Evolutionary conservation across 2,797 vertebrate species (phyloP).

Genomic region (Parotocinclus haroldoi): DNA sequence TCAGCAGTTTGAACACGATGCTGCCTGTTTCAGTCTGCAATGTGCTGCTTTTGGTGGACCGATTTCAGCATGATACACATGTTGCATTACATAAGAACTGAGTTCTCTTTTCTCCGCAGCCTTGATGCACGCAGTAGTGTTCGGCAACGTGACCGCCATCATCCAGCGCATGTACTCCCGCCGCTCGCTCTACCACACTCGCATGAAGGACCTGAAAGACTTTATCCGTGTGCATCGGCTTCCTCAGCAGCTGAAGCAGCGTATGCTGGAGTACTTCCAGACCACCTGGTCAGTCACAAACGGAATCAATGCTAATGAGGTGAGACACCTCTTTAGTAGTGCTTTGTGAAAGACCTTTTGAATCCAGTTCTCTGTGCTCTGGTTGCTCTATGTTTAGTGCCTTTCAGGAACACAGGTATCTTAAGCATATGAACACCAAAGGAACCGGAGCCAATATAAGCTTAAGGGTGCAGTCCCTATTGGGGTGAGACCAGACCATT

Average conservation of each 20-base stretch:
- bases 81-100: no score
- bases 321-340: conserved; percentile 48
- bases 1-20: no score
- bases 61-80: no score
- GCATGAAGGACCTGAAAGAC: conserved; percentile 94
- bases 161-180: conserved; percentile 97
- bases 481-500: no score
- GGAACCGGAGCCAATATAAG: no score
- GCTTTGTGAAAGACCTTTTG: background rate
- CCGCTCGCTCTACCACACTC: conserved; percentile 91
- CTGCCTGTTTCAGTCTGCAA: no score
- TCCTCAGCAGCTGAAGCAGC: conserved; percentile 90
- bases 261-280: conserved; percentile 95
- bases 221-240: conserved; percentile 90
- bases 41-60: no score
- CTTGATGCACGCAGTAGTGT: conserved; percentile 94
- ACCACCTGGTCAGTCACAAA: conserved; percentile 96
- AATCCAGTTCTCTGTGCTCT: background rate
- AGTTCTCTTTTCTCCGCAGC: conserved; percentile 63
- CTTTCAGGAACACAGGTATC: no score
- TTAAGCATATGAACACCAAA: no score
- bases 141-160: conserved; percentile 94
- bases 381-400: no score
- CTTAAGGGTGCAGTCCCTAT: no score
- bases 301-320: conserved; percentile 92